phyloP scores from a whole-genome alignment of 2,797 vertebrate genomes.

The Chanos chanos region DNA sequence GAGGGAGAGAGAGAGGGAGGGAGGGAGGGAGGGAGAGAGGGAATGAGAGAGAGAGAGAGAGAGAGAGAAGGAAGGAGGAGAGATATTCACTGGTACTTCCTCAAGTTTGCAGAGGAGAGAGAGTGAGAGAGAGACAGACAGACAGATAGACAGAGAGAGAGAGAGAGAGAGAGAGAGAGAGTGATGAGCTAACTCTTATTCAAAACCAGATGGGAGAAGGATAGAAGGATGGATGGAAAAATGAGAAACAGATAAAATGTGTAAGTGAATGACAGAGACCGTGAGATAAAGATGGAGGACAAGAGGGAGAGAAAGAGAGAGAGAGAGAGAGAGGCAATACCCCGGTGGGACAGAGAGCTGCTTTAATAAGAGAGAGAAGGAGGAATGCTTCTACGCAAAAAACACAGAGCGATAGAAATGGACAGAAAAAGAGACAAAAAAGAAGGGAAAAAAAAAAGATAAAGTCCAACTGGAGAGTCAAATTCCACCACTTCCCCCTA shows the following conservation, averaged over 20 bases:
- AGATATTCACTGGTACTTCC: conserved; percentile 8
- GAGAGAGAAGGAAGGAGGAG: conserved; percentile 11
- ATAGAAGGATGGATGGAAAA: conserved; percentile 4
- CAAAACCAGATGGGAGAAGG: neutral
- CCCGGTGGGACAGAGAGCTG: conserved; percentile 20
- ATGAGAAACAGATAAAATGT: conserved; percentile 1
- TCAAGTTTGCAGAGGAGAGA: conserved; percentile 13
- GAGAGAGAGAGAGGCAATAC: conserved; percentile 8
- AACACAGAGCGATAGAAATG: neutral
- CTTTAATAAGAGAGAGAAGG: conserved; percentile 21
- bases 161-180: conserved; percentile 1
- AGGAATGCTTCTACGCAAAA: conserved; percentile 6
- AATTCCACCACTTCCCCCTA: too few species aligned
- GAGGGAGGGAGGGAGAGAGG: conserved; percentile 4
- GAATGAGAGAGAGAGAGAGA: neutral
- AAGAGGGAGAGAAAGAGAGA: neutral
- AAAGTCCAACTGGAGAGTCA: neutral
- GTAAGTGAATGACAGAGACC: conserved; percentile 19
- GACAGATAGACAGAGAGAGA: conserved; percentile 12
- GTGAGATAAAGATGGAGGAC: neutral
- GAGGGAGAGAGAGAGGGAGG: neutral
- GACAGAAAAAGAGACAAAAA: neutral
- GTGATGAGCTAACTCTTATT: conserved; percentile 2
- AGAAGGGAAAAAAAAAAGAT: neutral
- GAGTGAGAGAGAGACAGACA: conserved; percentile 11